phyloP scores from a whole-genome alignment of 2,888 invertebrate species.

The Deladenus siricidicola region DNA sequence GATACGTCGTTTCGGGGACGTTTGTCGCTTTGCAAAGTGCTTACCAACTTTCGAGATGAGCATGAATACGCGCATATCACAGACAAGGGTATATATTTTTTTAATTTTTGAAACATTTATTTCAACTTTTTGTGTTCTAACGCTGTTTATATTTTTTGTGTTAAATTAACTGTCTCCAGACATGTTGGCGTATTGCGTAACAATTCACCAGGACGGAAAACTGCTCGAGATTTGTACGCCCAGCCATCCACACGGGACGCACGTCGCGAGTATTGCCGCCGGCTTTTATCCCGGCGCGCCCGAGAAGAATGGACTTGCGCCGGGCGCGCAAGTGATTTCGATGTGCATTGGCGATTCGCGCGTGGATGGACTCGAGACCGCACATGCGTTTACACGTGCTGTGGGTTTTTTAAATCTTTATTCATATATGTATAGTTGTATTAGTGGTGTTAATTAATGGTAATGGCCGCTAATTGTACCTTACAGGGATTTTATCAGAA shows the following conservation, averaged over 20 bases:
- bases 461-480: no score
- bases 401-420: conserved; percentile 61
- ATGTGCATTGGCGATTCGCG: conserved; percentile 77
- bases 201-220: conserved; percentile 82
- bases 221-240: conserved; percentile 80
- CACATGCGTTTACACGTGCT: conserved; percentile 80
- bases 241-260: conserved; percentile 83
- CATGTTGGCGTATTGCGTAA: conserved; percentile 77
- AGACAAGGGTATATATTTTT: conserved; percentile 55
- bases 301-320: conserved; percentile 85
- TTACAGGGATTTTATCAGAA: no score
- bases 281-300: conserved; percentile 78
- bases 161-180: conserved; percentile 58
- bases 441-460: neutral
- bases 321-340: conserved; percentile 86
- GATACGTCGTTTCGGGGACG: conserved; percentile 77
- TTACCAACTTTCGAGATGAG: conserved; percentile 74
- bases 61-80: conserved; percentile 72
- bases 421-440: neutral
- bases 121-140: neutral
- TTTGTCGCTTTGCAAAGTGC: conserved; percentile 66
- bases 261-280: conserved; percentile 90
- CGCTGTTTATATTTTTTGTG: neutral
- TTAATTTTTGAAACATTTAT: no score
- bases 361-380: conserved; percentile 90